phyloP scores from a whole-genome alignment of 2,888 invertebrate genomes.

The Parochlus steinenii region DNA sequence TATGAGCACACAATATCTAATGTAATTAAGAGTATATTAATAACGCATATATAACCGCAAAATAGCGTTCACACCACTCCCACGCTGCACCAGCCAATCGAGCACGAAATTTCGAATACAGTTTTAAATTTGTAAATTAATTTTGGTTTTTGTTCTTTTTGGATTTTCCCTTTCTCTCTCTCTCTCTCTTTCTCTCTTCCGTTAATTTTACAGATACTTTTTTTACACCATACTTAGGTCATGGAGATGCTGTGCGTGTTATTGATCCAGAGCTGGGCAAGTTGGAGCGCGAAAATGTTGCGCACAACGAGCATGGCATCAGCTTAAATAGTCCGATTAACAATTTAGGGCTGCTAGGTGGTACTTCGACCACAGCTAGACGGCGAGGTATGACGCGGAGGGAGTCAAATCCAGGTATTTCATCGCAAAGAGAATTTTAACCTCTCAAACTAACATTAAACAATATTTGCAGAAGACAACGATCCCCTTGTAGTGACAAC shows the following conservation, averaged over 20 bases:
- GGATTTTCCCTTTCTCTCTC: conserved; percentile 4
- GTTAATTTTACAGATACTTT: conserved; percentile 16
- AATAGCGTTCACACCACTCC: too few relatives aligned
- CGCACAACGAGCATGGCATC: conserved; percentile 24
- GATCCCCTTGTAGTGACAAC: conserved; percentile 63
- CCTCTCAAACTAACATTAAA: conserved; percentile 12
- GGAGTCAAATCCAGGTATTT: conserved; percentile 18
- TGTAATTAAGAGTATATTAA: too few relatives aligned
- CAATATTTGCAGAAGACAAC: conserved; percentile 37
- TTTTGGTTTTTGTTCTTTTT: conserved; percentile 10
- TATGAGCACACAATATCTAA: too few relatives aligned
- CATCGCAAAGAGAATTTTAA: not conserved
- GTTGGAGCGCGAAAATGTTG: conserved; percentile 24
- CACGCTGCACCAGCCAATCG: too few relatives aligned
- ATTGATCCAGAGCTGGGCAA: conserved; percentile 38
- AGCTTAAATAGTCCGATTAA: conserved; percentile 23
- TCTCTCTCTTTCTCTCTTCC: conserved; percentile 6
- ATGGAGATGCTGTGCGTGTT: conserved; percentile 38
- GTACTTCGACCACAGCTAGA: conserved; percentile 30
- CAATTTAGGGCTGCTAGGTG: conserved; percentile 24
- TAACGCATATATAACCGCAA: too few relatives aligned
- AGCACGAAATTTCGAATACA: conserved; percentile 13
- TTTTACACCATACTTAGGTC: conserved; percentile 34
- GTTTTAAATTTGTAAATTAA: conserved; percentile 11
- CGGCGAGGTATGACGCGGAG: conserved; percentile 26